Base-by-base conservation (phyloP, 2,113 vertebrate genomes). In the Xyliphius kryptos region DNA sequence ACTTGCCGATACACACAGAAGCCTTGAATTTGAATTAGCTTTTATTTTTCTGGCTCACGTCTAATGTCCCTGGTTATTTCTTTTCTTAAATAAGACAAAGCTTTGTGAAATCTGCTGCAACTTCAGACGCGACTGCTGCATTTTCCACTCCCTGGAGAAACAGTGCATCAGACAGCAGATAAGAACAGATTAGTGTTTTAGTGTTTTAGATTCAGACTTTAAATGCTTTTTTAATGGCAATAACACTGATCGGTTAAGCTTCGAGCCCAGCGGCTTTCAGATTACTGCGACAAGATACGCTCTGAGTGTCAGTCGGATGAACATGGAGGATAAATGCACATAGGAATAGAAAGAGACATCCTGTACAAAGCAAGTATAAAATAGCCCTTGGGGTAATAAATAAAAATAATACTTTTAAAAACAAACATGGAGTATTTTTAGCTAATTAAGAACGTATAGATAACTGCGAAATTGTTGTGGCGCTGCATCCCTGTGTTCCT, bases 131-230 rank as follows among this genome's bases (percentile, higher is more conserved):
- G 37, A 40, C 37, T 17, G 5, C 19, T 60, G n/a, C n/a, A n/a
- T n/a, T 60, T 60, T 47, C 21, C n/a, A 17, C 14, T 17, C 16
- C 44, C 22, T 11, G 22, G n/a, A 44, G n/a, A 16, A 48, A 14
- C 1, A 4, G 44, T 12, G 15, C 22, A 38, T 61, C 17, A 20
- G 26, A 32, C 26, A 32, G 12, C 19, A 49, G 58, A 5, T 38
- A 38, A 61, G 37, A 10, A 13, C 5, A 8, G 44, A 49, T 61
- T 61, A 51, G 48, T n/a, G 12, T 49, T 60, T 47, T n/a, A 52
- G 21, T n/a, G n/a, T n/a, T n/a, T n/a, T n/a, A n/a, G n/a, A 48
- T 15, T 61, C 36, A 51, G 47, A 41, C 32, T 9, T 54, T 51
- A 40, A 61, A 41, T 51, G 47, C 9, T 10, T 51, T 40, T 51